phyloP scores from a whole-genome alignment of 2,888 invertebrate genomes.

The Panorpa germanica region DNA sequence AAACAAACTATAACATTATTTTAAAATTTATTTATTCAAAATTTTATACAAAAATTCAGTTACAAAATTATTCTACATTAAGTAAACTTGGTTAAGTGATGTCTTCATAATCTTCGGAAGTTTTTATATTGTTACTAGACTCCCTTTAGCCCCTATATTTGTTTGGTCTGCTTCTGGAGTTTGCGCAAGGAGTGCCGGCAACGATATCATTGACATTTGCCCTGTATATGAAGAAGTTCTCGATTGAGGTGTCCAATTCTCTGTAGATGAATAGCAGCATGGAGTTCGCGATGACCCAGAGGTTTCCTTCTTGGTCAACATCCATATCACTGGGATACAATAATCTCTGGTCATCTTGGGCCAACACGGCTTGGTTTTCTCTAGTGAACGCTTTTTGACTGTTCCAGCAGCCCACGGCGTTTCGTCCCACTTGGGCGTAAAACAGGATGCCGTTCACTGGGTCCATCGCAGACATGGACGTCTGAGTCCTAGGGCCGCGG shows the following conservation, averaged over 20 bases:
- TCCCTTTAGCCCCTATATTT: too few relatives aligned
- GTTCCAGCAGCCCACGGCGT: slow-evolving; percentile 63
- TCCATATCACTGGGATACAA: slow-evolving; percentile 55
- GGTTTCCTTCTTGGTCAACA: slow-evolving; percentile 37
- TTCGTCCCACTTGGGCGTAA: slow-evolving; percentile 47
- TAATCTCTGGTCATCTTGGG: slow-evolving; percentile 35
- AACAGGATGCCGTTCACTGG: slow-evolving; percentile 38
- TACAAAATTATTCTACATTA: too few relatives aligned
- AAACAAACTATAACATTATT: too few relatives aligned
- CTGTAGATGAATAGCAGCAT: slow-evolving; percentile 48
- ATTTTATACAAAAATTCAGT: too few relatives aligned
- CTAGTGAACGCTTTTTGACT: slow-evolving; percentile 27
- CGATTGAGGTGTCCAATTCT: slow-evolving; percentile 31
- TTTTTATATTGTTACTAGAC: too few relatives aligned
- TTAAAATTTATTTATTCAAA: too few relatives aligned
- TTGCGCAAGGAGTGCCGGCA: slow-evolving; percentile 25
- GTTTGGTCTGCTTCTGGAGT: too few relatives aligned
- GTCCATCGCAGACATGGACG: slow-evolving; percentile 50
- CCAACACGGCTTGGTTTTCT: slow-evolving; percentile 33
- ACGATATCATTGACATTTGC: slow-evolving; percentile 23
- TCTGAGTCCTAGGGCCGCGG: slow-evolving; percentile 42
- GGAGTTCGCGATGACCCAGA: slow-evolving; percentile 49
- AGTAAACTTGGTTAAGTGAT: too few relatives aligned
- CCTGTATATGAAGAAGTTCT: slow-evolving; percentile 44
- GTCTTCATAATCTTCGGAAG: too few relatives aligned